A percentile compares a stretch with the other conserved stretches of the same genome.
These are phyloP conservation scores for Parnassius apollo DNA, from an alignment of 2,888 invertebrate species.

Conservation along the genomic window DNA sequence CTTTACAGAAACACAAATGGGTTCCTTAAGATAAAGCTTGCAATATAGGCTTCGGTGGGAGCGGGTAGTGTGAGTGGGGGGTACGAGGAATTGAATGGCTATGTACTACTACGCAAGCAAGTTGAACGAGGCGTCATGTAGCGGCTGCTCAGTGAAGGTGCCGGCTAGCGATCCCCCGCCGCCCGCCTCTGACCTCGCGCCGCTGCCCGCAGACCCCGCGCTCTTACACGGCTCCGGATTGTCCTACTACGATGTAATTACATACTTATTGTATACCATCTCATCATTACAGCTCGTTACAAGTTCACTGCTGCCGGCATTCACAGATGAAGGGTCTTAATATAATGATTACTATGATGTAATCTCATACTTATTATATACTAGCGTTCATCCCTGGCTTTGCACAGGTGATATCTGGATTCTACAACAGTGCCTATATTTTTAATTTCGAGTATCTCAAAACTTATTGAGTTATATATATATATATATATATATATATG, in stretches of 20 bases:
- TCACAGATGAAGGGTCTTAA: no score
- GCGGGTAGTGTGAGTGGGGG: slow-evolving; percentile 43
- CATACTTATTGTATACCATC: not conserved
- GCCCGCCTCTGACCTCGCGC: slow-evolving; percentile 59
- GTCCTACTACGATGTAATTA: slow-evolving; percentile 69
- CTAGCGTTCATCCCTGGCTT: no score
- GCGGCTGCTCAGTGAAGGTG: slow-evolving; percentile 75
- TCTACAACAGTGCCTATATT: no score
- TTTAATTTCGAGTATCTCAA: no score
- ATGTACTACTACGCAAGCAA: slow-evolving; percentile 88
- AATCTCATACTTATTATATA: no score
- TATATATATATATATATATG: no score
- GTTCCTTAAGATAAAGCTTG: slow-evolving; percentile 43
- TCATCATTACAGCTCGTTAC: not conserved
- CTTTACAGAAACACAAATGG: slow-evolving; percentile 52
- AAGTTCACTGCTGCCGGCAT: no score
- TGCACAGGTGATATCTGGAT: no score
- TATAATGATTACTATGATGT: no score
- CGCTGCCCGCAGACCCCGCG: slow-evolving; percentile 57
- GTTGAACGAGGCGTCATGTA: slow-evolving; percentile 84
- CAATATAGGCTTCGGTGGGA: slow-evolving; percentile 41
- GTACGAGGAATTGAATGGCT: slow-evolving; percentile 77
- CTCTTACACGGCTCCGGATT: slow-evolving; percentile 65
- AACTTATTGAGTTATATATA: no score
- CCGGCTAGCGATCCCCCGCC: slow-evolving; percentile 61